Conservation (phyloP, 2,113 vertebrate genomes). For the Elaphurus davidianus region DNA sequence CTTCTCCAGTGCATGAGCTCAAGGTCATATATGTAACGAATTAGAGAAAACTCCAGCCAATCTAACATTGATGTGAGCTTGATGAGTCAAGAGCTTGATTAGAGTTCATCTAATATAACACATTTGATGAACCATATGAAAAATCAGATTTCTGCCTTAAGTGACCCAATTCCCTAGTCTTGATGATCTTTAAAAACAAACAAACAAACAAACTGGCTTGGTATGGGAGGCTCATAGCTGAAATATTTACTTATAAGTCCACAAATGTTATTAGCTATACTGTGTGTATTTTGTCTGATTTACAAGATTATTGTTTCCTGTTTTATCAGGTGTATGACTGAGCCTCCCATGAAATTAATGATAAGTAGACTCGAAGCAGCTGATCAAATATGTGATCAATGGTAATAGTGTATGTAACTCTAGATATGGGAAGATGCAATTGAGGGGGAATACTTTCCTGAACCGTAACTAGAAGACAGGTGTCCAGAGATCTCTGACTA, state of each 20-base stretch:
- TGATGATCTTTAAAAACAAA: background rate
- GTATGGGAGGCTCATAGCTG: background rate
- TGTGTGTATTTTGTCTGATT: background rate
- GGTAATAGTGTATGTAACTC: background rate
- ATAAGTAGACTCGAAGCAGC: background rate
- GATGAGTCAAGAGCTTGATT: background rate
- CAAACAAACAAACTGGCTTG: background rate
- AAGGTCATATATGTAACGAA: background rate
- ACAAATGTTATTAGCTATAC: background rate
- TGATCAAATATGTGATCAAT: background rate
- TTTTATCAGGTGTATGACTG: background rate
- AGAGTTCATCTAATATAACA: background rate
- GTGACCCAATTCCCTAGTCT: background rate
- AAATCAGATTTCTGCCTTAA: background rate
- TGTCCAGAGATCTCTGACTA: background rate
- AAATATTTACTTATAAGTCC: background rate
- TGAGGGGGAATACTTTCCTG: background rate
- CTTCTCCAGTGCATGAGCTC: background rate
- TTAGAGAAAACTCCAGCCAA: background rate
- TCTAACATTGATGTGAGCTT: background rate
- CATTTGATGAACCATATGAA: background rate
- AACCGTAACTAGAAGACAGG: background rate
- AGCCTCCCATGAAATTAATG: background rate
- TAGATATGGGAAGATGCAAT: background rate
- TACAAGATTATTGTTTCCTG: background rate